Evolutionary conservation across 1,140 invertebrate genomes (phyloP), one percentile per base, ranked within the genome.

Genomic region (Aphidius ervi): DNA sequence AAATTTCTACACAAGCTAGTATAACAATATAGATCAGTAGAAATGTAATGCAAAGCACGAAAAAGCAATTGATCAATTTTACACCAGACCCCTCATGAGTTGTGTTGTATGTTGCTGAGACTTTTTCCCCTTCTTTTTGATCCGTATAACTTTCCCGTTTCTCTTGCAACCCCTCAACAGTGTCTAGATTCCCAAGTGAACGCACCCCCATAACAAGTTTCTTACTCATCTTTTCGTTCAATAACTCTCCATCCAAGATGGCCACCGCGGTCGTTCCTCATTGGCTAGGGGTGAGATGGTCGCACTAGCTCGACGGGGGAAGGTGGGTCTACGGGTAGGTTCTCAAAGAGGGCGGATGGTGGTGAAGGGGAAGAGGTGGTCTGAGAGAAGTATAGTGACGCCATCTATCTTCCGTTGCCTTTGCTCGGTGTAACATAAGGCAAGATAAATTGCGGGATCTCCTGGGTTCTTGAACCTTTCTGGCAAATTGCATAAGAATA

Each of bases 401-500:
- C 78, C 75, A 80, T 80, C 78, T 80, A 80, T 80, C 78, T 80
- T 80, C 69, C 78, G 77, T 77, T 77, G 77, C 78, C 77, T 79
- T 79, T 76, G 77, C 77, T 79, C 76, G 74, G 78, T 74, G 78
- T 80, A 80, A 80, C 77, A 80, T 80, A 80, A 80, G 78, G 78
- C 77, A 80, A 80, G 78, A 80, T 80, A 80, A 80, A 80, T 80
- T 79, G 77, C 77, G 77, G 78, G 77, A 79, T 81, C 78, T 79
- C 76, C 74, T 72, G 73, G 78, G 77, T 81, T 81, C 78, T 81
- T 81, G 77, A 81, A 81, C 78, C 77, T 81, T 81, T 81, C 78
- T 79, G 78, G 78, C 78, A 81, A 81, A 81, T 81, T 81, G 78
- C 78, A 81, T 81, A 81, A 81, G 78, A 80, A 80, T 79, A 80